Percentiles rank a stretch among this genome's conserved stretches.
Evolutionary conservation across 2,888 invertebrate genomes (phyloP).

Genomic region (Ptychoptera albimana): DNA sequence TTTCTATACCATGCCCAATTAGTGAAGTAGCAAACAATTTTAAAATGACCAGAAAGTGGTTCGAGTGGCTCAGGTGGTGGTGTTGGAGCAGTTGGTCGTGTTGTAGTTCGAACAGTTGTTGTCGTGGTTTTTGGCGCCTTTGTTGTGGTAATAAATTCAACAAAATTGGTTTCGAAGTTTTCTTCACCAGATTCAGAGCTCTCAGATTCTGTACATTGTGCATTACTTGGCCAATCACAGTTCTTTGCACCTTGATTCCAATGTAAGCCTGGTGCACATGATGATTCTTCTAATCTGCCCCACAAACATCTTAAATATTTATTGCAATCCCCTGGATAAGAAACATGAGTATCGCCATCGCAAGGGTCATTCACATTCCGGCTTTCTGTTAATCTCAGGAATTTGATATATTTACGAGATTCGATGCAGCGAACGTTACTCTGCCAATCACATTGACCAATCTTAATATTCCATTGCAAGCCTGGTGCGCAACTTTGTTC

Average conservation of each 20-base stretch:
- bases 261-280: slow-evolving; percentile 55
- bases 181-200: slow-evolving; percentile 7
- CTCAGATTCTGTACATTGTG: slow-evolving; percentile 34
- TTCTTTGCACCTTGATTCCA: slow-evolving; percentile 52
- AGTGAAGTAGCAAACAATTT: slow-evolving; percentile 80
- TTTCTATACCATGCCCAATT: slow-evolving; percentile 89
- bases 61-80: slow-evolving; percentile 20
- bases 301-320: slow-evolving; percentile 65
- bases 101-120: slow-evolving; percentile 18
- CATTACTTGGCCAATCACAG: slow-evolving; percentile 57
- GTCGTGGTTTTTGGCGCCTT: slow-evolving; percentile 18
- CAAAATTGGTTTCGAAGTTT: slow-evolving; percentile 12
- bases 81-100: slow-evolving; percentile 21
- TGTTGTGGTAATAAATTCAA: slow-evolving; percentile 10
- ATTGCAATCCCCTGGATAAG: slow-evolving; percentile 50
- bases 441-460: slow-evolving; percentile 61
- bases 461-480: slow-evolving; percentile 51
- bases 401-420: slow-evolving; percentile 14
- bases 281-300: slow-evolving; percentile 54
- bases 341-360: slow-evolving; percentile 45
- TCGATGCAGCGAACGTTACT: slow-evolving; percentile 42
- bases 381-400: slow-evolving; percentile 18
- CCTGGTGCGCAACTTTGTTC: slow-evolving; percentile 60
- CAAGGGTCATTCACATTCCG: slow-evolving; percentile 35
- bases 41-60: slow-evolving; percentile 49